Evolutionary conservation across 2,797 vertebrate genomes (phyloP).

Genomic region (Silurus aristotelis): DNA sequence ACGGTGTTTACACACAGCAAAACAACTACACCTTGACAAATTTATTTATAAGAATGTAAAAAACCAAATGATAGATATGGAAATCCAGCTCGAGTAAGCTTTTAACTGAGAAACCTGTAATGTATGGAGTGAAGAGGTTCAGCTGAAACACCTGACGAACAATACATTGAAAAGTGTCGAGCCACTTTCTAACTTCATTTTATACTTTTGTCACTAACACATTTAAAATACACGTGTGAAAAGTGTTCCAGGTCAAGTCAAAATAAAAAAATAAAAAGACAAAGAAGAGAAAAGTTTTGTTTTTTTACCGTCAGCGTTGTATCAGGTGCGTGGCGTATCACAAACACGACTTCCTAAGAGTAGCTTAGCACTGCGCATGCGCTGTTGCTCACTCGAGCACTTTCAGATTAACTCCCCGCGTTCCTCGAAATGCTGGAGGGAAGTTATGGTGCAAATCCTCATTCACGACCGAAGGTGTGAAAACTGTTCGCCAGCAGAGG

Average conservation of each 20-base stretch:
- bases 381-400: not conserved
- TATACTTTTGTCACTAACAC: not conserved
- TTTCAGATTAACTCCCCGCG: not conserved
- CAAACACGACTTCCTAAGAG: not conserved
- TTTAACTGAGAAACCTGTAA: not conserved
- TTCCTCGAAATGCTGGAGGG: not conserved
- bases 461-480: not conserved
- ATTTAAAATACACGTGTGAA: not conserved
- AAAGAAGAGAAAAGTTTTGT: not conserved
- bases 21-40: not conserved
- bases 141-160: conserved; percentile 10
- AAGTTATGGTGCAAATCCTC: not conserved
- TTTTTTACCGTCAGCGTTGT: conserved; percentile 1
- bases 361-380: conserved; percentile 9
- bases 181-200: not conserved
- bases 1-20: not conserved
- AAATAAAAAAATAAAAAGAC: too few relatives aligned
- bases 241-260: not conserved
- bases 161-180: not conserved
- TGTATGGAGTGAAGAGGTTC: not conserved
- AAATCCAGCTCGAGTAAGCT: not conserved
- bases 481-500: not conserved
- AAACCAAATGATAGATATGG: not conserved
- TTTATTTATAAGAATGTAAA: not conserved
- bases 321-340: conserved; percentile 15